Percentiles rank a stretch among this genome's conserved stretches.
phyloP scores from a whole-genome alignment of 30 jellyfish, hydroid and myxozoan species.

The Cassiopea andromeda region DNA sequence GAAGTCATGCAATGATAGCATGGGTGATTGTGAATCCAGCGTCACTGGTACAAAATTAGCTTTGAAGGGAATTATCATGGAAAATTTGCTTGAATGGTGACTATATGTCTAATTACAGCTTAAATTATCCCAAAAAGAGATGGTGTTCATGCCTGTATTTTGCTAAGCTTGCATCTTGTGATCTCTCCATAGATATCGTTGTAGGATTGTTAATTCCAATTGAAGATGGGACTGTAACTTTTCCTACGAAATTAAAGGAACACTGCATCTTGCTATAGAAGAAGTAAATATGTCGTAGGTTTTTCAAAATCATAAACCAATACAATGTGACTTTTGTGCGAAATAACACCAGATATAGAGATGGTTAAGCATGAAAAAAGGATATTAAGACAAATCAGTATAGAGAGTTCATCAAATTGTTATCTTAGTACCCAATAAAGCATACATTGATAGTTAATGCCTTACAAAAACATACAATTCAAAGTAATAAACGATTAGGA shows the following conservation, averaged over 20 bases:
- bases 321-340: too few relatives aligned
- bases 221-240: constrained; percentile 18
- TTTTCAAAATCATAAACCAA: too few relatives aligned
- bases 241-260: neutral
- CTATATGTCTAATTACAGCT: neutral
- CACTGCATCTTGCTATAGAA: neutral
- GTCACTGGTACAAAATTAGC: too few relatives aligned
- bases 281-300: too few relatives aligned
- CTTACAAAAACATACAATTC: neutral
- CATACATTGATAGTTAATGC: neutral
- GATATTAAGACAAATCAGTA: too few relatives aligned
- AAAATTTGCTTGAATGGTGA: neutral
- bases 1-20: too few relatives aligned
- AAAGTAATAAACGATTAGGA: neutral
- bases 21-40: too few relatives aligned
- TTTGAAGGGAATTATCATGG: too few relatives aligned
- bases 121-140: neutral
- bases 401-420: too few relatives aligned
- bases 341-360: too few relatives aligned
- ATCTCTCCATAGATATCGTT: neutral
- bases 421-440: too few relatives aligned
- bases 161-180: constrained; percentile 8
- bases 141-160: neutral
- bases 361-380: too few relatives aligned
- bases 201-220: constrained; percentile 19